These are phyloP conservation scores for Eupelmus urozonus DNA, from an alignment of 2,888 invertebrate species.

Conservation along the genomic window DNA sequence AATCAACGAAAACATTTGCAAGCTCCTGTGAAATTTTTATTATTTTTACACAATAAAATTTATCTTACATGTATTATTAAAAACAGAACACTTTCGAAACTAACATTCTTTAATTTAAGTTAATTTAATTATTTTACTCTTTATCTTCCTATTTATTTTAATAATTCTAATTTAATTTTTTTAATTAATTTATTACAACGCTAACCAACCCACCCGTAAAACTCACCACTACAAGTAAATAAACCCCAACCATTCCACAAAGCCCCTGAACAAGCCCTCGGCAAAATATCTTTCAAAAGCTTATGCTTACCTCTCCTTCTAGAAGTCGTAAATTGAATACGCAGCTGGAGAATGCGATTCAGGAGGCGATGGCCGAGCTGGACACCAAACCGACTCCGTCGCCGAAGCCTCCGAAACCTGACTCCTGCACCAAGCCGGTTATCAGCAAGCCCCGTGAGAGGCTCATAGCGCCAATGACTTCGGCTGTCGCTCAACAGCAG, in stretches of 20 bases:
- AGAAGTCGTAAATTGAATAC: slow-evolving; percentile 96
- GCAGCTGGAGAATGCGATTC: slow-evolving; percentile 93
- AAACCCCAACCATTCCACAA: background rate
- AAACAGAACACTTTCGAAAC: too few species aligned
- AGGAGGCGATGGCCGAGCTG: slow-evolving; percentile 94
- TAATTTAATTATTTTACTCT: background rate
- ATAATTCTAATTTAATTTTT: too few species aligned
- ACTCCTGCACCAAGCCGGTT: slow-evolving; percentile 17
- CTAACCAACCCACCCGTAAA: background rate
- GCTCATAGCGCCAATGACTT: slow-evolving; percentile 42
- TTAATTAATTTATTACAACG: too few species aligned
- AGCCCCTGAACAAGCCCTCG: too few species aligned
- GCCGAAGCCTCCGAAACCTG: background rate
- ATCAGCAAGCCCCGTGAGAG: slow-evolving; percentile 40
- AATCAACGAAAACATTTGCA: background rate
- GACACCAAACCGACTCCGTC: slow-evolving; percentile 80
- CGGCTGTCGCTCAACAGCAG: background rate
- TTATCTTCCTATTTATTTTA: background rate
- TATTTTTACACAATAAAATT: background rate
- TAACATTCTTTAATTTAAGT: background rate
- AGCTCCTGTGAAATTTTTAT: background rate
- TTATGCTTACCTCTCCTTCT: slow-evolving; percentile 70
- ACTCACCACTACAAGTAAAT: background rate
- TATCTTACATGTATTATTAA: background rate
- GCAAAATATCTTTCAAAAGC: background rate